These are phyloP conservation scores for Xestia ashworthii DNA, from an alignment of 2,888 invertebrate species.

Conservation along the genomic window DNA sequence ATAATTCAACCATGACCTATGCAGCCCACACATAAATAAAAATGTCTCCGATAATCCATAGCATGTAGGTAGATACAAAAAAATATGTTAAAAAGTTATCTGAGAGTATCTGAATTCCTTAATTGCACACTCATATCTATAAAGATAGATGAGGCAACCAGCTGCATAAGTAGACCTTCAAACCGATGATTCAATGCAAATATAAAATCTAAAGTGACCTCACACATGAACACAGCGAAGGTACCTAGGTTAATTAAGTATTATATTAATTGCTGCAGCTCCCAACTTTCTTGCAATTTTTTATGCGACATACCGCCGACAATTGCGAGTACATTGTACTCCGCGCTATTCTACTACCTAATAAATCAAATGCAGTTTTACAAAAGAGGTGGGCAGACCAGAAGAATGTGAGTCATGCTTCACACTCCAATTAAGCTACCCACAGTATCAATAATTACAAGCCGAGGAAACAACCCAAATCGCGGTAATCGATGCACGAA, in stretches of 20 bases:
- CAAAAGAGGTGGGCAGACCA: conserved; percentile 82
- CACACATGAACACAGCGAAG: conserved; percentile 63
- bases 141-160: conserved; percentile 67
- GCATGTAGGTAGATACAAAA: conserved; percentile 57
- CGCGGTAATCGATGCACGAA: conserved; percentile 84
- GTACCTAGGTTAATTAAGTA: conserved; percentile 57
- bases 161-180: conserved; percentile 72
- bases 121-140: conserved; percentile 46
- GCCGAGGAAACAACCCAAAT: conserved; percentile 85
- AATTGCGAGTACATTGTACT: conserved; percentile 40
- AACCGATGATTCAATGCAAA: conserved; percentile 77
- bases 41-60: conserved; percentile 40
- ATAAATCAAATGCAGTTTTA: conserved; percentile 83
- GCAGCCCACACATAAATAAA: conserved; percentile 56
- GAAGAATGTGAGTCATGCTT: conserved; percentile 87
- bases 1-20: conserved; percentile 68
- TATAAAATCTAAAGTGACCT: conserved; percentile 74
- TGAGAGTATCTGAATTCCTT: conserved; percentile 32
- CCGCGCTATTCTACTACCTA: conserved; percentile 63
- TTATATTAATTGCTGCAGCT: conserved; percentile 33
- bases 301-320: conserved; percentile 25
- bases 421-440: conserved; percentile 90
- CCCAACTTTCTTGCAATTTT: conserved; percentile 47
- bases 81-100: conserved; percentile 37
- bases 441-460: conserved; percentile 86